A percentile compares a stretch with the other conserved stretches of the same genome.
phyloP scores from a whole-genome alignment of 2,113 vertebrate genomes.

The Talpa occidentalis region DNA sequence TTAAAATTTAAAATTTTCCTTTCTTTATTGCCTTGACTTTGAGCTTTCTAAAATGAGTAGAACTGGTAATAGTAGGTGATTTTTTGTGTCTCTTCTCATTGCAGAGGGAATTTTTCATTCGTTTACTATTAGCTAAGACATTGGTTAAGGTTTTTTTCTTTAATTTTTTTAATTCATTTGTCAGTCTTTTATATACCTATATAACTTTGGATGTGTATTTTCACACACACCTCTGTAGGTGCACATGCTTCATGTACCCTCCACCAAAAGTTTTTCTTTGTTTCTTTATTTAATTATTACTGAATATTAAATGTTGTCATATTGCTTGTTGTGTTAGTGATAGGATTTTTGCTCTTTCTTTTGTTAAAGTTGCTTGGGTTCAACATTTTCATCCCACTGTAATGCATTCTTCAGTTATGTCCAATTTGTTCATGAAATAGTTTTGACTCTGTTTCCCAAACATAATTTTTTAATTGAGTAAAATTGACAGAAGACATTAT shows the following conservation, averaged over 20 bases:
- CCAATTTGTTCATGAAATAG: not conserved
- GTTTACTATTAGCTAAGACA: not conserved
- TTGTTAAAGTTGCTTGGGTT: not conserved
- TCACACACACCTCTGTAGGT: too few relatives aligned
- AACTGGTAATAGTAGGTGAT: not conserved
- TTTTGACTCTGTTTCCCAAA: not conserved
- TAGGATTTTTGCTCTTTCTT: not conserved
- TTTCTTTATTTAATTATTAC: not conserved
- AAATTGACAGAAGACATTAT: too few relatives aligned
- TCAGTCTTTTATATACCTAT: too few relatives aligned
- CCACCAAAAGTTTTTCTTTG: too few relatives aligned
- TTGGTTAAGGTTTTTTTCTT: not conserved
- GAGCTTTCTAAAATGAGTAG: not conserved
- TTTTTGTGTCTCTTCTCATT: not conserved
- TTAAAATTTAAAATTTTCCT: not conserved
- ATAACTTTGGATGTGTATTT: too few relatives aligned
- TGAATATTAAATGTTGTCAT: not conserved
- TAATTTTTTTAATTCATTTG: too few relatives aligned
- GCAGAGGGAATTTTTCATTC: not conserved
- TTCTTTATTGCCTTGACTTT: not conserved
- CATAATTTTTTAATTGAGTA: not conserved
- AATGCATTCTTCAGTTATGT: not conserved
- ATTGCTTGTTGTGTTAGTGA: not conserved
- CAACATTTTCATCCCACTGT: not conserved
- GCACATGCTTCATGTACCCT: too few relatives aligned